Evolutionary conservation across 2,113 vertebrate species (phyloP).

Genomic region (Theristicus caerulescens): DNA sequence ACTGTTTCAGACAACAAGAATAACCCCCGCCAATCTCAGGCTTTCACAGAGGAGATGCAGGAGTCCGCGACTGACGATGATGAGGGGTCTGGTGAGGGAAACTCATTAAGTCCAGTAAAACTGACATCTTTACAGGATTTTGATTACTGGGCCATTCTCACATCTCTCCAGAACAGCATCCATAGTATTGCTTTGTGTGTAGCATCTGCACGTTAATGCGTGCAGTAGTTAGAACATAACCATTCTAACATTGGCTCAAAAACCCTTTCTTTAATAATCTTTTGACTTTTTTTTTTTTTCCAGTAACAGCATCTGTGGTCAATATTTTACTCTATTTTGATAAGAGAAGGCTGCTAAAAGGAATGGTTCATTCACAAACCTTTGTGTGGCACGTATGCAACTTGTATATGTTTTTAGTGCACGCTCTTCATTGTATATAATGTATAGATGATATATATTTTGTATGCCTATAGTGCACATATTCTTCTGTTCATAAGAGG

Average conservation of each 20-base stretch:
- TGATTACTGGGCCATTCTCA: slow-evolving; percentile 76
- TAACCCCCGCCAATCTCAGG: slow-evolving; percentile 80
- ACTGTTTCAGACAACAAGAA: slow-evolving; percentile 84
- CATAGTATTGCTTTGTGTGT: slow-evolving; percentile 71
- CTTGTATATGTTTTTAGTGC: neutral
- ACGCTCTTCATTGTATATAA: neutral
- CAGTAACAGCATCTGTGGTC: slow-evolving; percentile 36
- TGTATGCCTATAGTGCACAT: neutral
- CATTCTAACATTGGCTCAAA: slow-evolving; percentile 10
- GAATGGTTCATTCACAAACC: neutral
- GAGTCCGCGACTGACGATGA: slow-evolving; percentile 79
- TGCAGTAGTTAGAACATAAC: slow-evolving; percentile 37
- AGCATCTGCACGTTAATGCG: slow-evolving; percentile 64
- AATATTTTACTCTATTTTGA: slow-evolving; percentile 35
- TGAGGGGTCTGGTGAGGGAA: slow-evolving; percentile 95
- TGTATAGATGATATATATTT: neutral
- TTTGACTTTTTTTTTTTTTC: neutral
- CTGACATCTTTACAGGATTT: slow-evolving; percentile 75
- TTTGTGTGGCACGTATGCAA: neutral
- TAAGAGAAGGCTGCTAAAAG: slow-evolving; percentile 84
- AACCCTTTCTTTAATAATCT: slow-evolving; percentile 4
- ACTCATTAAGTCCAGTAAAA: slow-evolving; percentile 80
- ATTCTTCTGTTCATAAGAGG: neutral
- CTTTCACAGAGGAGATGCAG: slow-evolving; percentile 83
- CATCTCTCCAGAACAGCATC: slow-evolving; percentile 76